phyloP scores from a whole-genome alignment of 2,888 invertebrate species.

The Agrotis segetum region DNA sequence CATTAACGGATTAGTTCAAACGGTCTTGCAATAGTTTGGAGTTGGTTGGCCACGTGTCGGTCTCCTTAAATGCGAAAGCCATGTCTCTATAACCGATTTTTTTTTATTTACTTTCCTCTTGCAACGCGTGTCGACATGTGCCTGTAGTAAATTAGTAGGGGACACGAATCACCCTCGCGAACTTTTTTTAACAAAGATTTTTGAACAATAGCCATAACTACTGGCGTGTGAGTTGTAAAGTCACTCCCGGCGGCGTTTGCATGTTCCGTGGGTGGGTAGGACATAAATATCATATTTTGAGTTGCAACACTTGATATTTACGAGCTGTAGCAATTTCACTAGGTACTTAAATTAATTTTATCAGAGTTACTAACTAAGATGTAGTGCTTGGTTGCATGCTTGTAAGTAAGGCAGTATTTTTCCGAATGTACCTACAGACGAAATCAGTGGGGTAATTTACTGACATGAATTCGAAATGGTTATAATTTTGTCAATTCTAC shows the following conservation, averaged over 20 bases:
- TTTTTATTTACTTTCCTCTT: slow-evolving; percentile 84
- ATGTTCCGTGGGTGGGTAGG: slow-evolving; percentile 53
- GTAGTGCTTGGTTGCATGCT: not conserved
- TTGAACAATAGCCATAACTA: slow-evolving; percentile 89
- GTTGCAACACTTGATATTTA: slow-evolving; percentile 32
- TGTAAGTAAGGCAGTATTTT: not conserved
- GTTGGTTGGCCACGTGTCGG: slow-evolving; percentile 74
- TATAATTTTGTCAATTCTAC: no score
- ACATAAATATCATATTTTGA: slow-evolving; percentile 57
- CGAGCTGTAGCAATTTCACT: not conserved
- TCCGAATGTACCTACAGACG: no score
- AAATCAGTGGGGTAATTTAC: no score
- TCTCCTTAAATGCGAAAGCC: slow-evolving; percentile 85
- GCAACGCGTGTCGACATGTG: slow-evolving; percentile 90
- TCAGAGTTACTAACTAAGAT: not conserved
- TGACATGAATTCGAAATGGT: no score
- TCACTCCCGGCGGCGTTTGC: slow-evolving; percentile 83
- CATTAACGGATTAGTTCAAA: slow-evolving; percentile 74
- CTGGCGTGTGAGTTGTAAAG: slow-evolving; percentile 86
- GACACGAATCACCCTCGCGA: slow-evolving; percentile 86
- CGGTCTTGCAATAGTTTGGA: slow-evolving; percentile 70
- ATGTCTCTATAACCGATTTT: slow-evolving; percentile 82
- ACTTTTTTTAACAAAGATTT: slow-evolving; percentile 85
- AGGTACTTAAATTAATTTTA: not conserved
- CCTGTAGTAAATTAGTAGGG: slow-evolving; percentile 89